Base-by-base conservation (phyloP, 1,140 invertebrate genomes). In the Apis laboriosa region DNA sequence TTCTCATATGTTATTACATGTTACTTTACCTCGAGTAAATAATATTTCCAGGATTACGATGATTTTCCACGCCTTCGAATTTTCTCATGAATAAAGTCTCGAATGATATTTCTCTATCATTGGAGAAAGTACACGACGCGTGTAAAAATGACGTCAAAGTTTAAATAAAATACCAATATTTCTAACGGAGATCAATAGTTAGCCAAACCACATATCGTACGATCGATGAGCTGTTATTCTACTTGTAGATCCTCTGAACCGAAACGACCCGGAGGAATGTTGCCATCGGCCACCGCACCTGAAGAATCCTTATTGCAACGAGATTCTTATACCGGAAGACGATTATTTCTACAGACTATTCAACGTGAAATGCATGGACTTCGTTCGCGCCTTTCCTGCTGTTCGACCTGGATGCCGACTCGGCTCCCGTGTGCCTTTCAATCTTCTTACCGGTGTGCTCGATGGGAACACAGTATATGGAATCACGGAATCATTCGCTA, bases 271-370 rank as follows among this genome's bases (percentile, higher is more conserved):
- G 7, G 97, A 97, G 93, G 97, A 98, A 91, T 98, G 98, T 91
- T 98, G 98, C 91, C 95, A 97, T 85, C 95, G 97, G 13, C 96
- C 97, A 9, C 94, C 95, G 13, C 96, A 97, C 87, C 93, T 96
- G 17, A 97, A 97, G 89, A 97, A 98, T 94, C 98, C 97, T 0
- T 98, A 98, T 90, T 99, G 98, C 92, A 97, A 98, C 91, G 97
- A 98, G 92, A 98, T 99, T 84, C 92, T 95, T 56, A 97, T 99
- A 49, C 98, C 98, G 0, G 96, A 97, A 74, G 97, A 98, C 90
- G 98, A 99, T 93, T 97, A 98, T 90, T 99, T 98, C 95, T 99
- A 98, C 94, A 95, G 96, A 19, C 95, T 97, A 49, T 98, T 97
- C 92, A 95, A 96, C 73, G 96, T 98, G 21, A 96, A 96, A 88